Percentiles rank a stretch among this genome's conserved stretches.
phyloP scores from a whole-genome alignment of 92 coral and sea anemone genomes.

The Micromussa lordhowensis region DNA sequence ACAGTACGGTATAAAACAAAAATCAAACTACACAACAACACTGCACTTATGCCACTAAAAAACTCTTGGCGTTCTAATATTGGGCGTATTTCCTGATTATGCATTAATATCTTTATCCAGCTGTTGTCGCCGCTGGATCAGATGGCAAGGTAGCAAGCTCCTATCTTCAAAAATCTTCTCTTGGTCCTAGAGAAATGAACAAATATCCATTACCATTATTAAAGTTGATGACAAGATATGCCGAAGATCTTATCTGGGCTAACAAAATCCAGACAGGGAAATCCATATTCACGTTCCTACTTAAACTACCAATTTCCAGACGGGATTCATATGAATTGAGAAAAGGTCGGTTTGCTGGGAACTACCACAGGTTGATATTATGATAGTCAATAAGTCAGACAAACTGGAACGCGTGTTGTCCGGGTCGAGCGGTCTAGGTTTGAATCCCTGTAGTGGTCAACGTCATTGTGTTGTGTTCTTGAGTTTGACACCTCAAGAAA shows the following conservation, averaged over 20 bases:
- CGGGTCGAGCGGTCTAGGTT: not conserved
- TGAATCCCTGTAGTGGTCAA: no score
- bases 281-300: not conserved
- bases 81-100: no score
- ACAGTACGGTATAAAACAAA: no score
- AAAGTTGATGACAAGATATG: slow-evolving; percentile 22
- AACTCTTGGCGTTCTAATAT: no score
- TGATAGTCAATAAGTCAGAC: not conserved
- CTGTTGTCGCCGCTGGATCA: not conserved
- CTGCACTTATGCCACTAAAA: no score
- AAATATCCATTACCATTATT: not conserved
- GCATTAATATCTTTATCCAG: not conserved
- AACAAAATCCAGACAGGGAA: not conserved
- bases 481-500: no score
- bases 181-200: not conserved
- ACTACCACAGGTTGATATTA: not conserved
- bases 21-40: no score
- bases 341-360: not conserved
- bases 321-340: not conserved
- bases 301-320: not conserved
- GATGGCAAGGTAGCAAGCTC: not conserved
- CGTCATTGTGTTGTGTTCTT: no score
- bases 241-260: slow-evolving; percentile 16
- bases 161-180: not conserved
- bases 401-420: not conserved